phyloP scores from a whole-genome alignment of 2,888 invertebrate species.

The Ceriagrion tenellum region DNA sequence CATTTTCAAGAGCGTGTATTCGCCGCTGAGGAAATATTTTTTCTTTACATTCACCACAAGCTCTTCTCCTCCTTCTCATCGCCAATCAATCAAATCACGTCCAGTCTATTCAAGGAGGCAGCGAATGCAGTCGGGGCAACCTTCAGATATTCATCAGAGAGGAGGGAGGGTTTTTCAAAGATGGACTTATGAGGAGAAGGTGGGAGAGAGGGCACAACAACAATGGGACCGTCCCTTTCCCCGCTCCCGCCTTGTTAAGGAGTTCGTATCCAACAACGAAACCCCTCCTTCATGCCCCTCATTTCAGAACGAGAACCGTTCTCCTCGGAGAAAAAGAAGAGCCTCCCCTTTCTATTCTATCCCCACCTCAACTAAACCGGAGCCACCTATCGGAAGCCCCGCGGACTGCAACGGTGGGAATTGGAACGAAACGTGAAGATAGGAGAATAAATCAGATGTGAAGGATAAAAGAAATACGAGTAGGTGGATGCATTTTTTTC shows the following conservation, averaged over 20 bases:
- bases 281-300: neutral
- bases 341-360: too few species aligned
- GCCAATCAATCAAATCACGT: conserved; percentile 60
- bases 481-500: neutral
- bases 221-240: neutral
- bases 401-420: neutral
- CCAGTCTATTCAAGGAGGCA: conserved; percentile 29
- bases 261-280: neutral
- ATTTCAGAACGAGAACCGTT: neutral
- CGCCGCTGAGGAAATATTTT: too few species aligned
- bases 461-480: neutral
- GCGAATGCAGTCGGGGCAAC: conserved; percentile 43
- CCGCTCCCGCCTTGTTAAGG: neutral
- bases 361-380: neutral
- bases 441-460: neutral
- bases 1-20: neutral
- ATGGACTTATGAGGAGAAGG: neutral
- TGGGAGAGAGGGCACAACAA: neutral
- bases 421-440: neutral
- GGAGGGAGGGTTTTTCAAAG: too few species aligned
- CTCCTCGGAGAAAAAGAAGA: too few species aligned
- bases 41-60: neutral
- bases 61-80: too few species aligned
- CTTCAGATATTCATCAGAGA: conserved; percentile 36
- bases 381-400: conserved; percentile 32